Percentiles rank a stretch among this genome's conserved stretches.
phyloP scores from a whole-genome alignment of 2,113 vertebrate species.

The Protobothrops mucrosquamatus region DNA sequence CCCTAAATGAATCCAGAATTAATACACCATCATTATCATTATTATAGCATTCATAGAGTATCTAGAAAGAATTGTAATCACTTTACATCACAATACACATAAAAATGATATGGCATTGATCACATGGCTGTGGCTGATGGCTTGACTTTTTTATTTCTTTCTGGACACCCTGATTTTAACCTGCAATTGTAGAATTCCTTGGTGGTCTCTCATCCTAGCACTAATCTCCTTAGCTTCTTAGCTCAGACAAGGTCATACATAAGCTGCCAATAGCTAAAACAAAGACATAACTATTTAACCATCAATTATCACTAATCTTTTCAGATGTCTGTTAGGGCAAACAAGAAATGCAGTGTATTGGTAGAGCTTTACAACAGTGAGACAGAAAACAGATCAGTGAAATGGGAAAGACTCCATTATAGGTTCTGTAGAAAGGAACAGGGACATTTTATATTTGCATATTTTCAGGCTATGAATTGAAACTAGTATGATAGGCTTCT shows the following conservation, averaged over 20 bases:
- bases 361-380: not conserved
- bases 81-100: not conserved
- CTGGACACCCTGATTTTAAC: not conserved
- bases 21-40: not conserved
- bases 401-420: not conserved
- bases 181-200: not conserved
- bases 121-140: not conserved
- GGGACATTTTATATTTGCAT: not conserved
- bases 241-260: not conserved
- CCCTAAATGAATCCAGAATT: not conserved
- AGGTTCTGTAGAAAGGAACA: not conserved
- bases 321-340: not conserved
- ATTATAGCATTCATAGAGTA: not conserved
- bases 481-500: not conserved
- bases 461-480: not conserved
- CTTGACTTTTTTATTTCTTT: not conserved
- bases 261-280: not conserved
- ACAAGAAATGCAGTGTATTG: not conserved
- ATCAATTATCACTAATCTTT: not conserved
- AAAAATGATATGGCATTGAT: not conserved
- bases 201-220: not conserved
- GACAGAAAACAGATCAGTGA: not conserved
- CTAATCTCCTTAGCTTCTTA: not conserved
- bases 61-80: not conserved
- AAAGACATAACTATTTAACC: not conserved